Evolutionary conservation across 2,888 invertebrate genomes (phyloP).

Genomic region (Cyaniris semiargus): DNA sequence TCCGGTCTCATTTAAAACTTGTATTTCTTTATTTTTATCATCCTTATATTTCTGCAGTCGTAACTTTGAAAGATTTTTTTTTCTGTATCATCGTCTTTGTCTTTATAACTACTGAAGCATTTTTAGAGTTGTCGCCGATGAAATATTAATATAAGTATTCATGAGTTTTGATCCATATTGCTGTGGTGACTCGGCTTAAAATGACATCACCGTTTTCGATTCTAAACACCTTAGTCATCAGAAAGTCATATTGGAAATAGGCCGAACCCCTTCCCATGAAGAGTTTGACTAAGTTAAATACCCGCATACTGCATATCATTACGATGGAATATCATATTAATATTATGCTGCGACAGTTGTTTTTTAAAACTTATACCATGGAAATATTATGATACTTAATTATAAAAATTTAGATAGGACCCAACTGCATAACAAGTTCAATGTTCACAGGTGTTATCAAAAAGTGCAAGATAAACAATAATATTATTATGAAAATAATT

Average conservation of each 20-base stretch:
- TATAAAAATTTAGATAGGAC: no score
- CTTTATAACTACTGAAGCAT: background rate
- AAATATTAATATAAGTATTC: background rate
- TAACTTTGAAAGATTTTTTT: background rate
- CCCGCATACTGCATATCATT: background rate
- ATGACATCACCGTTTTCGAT: constrained; percentile 13
- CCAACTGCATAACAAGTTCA: background rate
- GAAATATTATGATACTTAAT: no score
- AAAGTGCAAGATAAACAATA: background rate
- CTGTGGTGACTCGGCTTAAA: background rate
- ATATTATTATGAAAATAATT: background rate
- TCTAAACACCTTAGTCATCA: constrained; percentile 21
- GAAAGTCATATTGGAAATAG: constrained; percentile 3
- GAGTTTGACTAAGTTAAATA: background rate
- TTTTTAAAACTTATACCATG: background rate
- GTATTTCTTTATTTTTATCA: background rate
- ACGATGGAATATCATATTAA: background rate
- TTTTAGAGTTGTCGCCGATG: background rate
- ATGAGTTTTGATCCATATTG: background rate
- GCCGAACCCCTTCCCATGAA: background rate
- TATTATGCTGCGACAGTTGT: background rate
- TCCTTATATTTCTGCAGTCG: background rate
- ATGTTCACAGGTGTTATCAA: background rate
- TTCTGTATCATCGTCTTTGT: background rate
- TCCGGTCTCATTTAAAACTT: background rate